phyloP scores from a whole-genome alignment of 2,113 vertebrate genomes.

The Todiramphus chloris region DNA sequence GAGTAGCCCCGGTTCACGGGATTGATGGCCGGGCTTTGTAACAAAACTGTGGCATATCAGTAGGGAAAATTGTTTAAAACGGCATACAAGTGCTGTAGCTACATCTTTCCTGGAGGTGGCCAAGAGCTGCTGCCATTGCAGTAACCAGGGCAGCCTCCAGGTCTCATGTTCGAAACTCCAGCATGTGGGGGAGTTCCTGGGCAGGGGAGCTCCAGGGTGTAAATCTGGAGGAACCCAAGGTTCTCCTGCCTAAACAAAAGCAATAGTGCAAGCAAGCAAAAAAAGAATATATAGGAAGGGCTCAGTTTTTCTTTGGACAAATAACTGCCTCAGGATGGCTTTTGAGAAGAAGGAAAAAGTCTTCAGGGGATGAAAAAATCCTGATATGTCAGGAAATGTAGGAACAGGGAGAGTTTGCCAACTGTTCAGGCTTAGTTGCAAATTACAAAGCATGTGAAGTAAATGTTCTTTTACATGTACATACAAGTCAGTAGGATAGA shows the following conservation, averaged over 20 bases:
- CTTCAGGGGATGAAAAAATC: not conserved
- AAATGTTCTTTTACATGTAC: not conserved
- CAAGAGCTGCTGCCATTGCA: not conserved
- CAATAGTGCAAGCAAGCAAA: not conserved
- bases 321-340: not conserved
- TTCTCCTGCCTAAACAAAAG: not conserved
- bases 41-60: not conserved
- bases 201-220: not conserved
- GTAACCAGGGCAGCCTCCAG: not conserved
- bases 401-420: not conserved
- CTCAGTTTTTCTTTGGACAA: not conserved
- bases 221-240: not conserved
- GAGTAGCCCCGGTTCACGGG: not conserved
- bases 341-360: not conserved
- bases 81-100: not conserved
- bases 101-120: not conserved
- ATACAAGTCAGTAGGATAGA: not conserved
- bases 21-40: not conserved
- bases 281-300: not conserved
- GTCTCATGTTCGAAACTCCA: not conserved
- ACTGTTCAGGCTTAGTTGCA: not conserved
- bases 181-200: accelerated
- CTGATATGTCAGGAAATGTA: not conserved
- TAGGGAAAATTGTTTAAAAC: not conserved
- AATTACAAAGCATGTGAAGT: not conserved